Evolutionary conservation across 2,888 invertebrate genomes (phyloP), one percentile per base, ranked within the genome.

Genomic region (Diploptera punctata): DNA sequence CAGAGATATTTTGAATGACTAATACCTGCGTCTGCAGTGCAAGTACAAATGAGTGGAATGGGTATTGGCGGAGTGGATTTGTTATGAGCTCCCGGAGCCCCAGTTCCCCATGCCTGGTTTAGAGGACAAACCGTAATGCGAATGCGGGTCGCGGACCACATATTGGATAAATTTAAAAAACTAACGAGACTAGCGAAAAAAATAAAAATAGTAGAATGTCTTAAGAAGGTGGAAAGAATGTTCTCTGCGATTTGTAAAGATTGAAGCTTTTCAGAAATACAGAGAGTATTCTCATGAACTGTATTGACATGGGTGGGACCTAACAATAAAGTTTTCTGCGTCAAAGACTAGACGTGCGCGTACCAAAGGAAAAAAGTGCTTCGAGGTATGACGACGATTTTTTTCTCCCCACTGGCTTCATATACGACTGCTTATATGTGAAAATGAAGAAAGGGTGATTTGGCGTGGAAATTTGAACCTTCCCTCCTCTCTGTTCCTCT

Each of bases 401-500:
- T 9, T 47, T 47, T 47, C 18, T 9, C n/a, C 18, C 47, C 18
- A 47, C 2, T 18, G 7, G 47, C 16, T 44, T 10, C 29, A 18
- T 21, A 21, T 18, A 33, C 33, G 68, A 16, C 31, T 18, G 5
- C 26, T 24, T 61, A 62, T n/a, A n/a, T 62, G 61, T 70, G 70
- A 70, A 60, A 70, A 44, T 70, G 61, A 43, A 29, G 33, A 29
- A n/a, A 68, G 68, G 33, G 70, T 68, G 68, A 49, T 52, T 68
- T 49, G 49, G n/a, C 16, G 5, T 24, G 68, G 47, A 29, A 68
- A n/a, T 33, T 24, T 29, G 62, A 19, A 62, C 62, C 10, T 47
- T n/a, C 18, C 47, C 19, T n/a, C n/a, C n/a, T n/a, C n/a, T n/a
- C n/a, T n/a, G n/a, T n/a, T n/a, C n/a, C n/a, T n/a, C n/a, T n/a